Conservation (phyloP, 2,797 vertebrate species). For the Fratercula arctica region DNA sequence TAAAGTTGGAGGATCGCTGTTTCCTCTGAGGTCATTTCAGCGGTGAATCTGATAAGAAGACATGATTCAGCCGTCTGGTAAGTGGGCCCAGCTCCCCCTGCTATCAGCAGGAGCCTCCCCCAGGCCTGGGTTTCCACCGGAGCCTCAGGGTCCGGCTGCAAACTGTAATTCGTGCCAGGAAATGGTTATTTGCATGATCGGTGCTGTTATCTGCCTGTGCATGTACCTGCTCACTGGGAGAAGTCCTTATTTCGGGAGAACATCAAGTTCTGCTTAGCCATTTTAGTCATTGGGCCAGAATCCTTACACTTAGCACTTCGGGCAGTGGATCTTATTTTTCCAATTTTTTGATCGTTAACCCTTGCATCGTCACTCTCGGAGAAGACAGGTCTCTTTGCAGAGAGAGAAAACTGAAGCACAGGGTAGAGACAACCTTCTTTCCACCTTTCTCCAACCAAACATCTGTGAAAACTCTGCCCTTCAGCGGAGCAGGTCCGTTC, state of each 20-base stretch:
- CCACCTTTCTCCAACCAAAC: background rate
- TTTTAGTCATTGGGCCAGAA: background rate
- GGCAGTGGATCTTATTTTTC: background rate
- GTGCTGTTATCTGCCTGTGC: background rate
- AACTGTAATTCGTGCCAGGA: background rate
- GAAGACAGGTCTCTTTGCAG: background rate
- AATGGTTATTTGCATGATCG: background rate
- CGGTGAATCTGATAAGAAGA: conserved; percentile 1
- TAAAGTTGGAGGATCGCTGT: background rate
- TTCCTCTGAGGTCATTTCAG: conserved; percentile 3
- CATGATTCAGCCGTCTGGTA: background rate
- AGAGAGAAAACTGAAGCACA: background rate
- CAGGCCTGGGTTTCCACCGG: background rate
- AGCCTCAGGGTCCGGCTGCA: background rate
- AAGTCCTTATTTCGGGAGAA: background rate
- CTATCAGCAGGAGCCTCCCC: conserved; percentile 1
- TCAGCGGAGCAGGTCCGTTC: background rate
- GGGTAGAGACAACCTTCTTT: background rate
- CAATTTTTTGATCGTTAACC: background rate
- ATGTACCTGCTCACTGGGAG: background rate
- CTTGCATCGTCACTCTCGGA: rapidly evolving
- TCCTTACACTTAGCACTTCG: background rate
- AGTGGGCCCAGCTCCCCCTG: background rate
- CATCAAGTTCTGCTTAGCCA: background rate
- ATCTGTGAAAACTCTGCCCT: background rate